phyloP scores from a whole-genome alignment of 2,888 invertebrate species.

The Hesperia comma region DNA sequence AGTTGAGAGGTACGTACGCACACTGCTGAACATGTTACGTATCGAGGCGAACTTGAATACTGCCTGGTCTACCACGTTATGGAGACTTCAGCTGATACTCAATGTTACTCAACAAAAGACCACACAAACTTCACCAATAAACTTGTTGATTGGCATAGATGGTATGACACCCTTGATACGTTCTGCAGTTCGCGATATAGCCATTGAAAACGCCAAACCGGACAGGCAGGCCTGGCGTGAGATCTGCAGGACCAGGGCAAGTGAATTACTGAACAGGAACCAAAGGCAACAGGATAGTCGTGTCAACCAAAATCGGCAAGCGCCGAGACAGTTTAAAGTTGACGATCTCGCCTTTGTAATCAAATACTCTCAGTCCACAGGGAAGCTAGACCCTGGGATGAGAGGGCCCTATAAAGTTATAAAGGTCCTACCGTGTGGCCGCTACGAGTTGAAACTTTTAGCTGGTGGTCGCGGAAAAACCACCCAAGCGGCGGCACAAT shows the following conservation, averaged over 20 bases:
- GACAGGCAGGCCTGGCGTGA: constrained; percentile 39
- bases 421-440: constrained; percentile 14
- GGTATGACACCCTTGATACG: constrained; percentile 36
- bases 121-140: constrained; percentile 32
- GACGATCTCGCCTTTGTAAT: constrained; percentile 41
- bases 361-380: constrained; percentile 40
- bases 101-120: constrained; percentile 39
- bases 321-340: constrained; percentile 27
- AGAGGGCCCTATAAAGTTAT: constrained; percentile 40
- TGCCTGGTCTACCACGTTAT: constrained; percentile 23
- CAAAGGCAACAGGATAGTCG: constrained; percentile 29
- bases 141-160: constrained; percentile 34
- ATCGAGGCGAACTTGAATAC: constrained; percentile 26
- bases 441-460: constrained; percentile 39
- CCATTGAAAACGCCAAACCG: neutral
- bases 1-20: constrained; percentile 37
- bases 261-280: constrained; percentile 4
- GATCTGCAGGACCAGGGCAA: constrained; percentile 11
- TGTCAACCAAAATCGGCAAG: constrained; percentile 22
- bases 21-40: constrained; percentile 37
- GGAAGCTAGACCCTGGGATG: constrained; percentile 43
- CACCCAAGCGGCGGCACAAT: constrained; percentile 41
- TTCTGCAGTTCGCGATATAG: constrained; percentile 33
- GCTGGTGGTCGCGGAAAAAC: constrained; percentile 39
- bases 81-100: constrained; percentile 31